Conservation (phyloP, 2,797 vertebrate species). For the Acanthis flammea region DNA sequence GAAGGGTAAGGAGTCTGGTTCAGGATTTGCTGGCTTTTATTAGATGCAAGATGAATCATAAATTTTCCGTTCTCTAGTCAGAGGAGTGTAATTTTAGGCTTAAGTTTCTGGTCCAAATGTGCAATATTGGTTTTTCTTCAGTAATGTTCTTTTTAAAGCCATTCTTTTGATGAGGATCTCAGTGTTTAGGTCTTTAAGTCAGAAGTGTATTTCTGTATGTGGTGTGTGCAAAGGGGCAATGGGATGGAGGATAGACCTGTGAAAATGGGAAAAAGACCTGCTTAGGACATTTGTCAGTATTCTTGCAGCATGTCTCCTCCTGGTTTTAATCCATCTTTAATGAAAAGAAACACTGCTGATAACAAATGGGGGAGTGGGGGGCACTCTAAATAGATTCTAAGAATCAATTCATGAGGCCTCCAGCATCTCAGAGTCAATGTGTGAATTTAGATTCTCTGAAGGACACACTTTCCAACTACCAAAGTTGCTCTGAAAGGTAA, state of each 20-base stretch:
- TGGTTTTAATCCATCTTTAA: not conserved
- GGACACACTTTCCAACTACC: not conserved
- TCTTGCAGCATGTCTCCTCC: not conserved
- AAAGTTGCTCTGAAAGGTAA: not conserved
- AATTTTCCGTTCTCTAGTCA: not conserved
- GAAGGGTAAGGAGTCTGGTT: not conserved
- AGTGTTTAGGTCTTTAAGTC: not conserved
- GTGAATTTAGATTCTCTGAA: not conserved
- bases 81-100: not conserved
- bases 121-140: not conserved
- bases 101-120: not conserved
- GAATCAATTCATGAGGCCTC: not conserved
- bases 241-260: not conserved
- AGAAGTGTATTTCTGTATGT: not conserved
- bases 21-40: not conserved
- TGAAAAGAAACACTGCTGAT: not conserved
- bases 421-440: not conserved
- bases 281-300: not conserved
- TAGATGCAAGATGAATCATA: not conserved
- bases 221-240: not conserved
- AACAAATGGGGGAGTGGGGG: accelerated
- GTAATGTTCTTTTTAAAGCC: not conserved
- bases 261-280: not conserved
- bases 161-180: not conserved
- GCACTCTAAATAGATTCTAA: not conserved